Evolutionary conservation across 2,888 invertebrate species (phyloP), one percentile per base, ranked within the genome.

Genomic region (Amiota minor): DNA sequence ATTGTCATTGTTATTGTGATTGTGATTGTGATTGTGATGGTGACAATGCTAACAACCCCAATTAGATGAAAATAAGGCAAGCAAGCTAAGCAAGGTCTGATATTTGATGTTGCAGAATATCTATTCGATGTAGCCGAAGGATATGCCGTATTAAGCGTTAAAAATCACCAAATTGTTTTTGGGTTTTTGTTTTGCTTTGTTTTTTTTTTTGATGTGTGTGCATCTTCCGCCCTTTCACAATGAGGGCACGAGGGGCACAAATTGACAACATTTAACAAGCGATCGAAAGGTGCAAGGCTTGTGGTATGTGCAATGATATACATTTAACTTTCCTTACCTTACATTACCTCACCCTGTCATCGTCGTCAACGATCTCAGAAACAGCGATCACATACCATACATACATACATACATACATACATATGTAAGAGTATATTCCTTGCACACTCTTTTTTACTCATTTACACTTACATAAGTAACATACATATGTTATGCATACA

Each of bases 61-160:
- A 84, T 83, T 83, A 84, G 80, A 81, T 83, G 84, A 74, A 72
- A 80, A 77, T 73, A 75, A 80, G 79, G 70, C 62, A 64, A 47
- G 70, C 71, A 71, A 35, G 35, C 35, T 35, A 35, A 35, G 6
- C 35, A 35, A 35, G 35, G 35, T 35, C 2, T 35, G 6, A 35
- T 4, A 35, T 35, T 35, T 35, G 35, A 35, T 35, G 35, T 35
- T 35, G 35, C 35, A 53, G 53, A 53, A 16, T 35, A 35, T 53
- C 53, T 16, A 16, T 14, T n/a, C 23, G n/a, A 68, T 68, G 73
- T 72, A 61, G 72, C 78, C 55, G 64, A 72, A 59, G 59, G 59
- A 64, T 45, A 67, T 68, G 70, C 49, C 61, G 70, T 72, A 77
- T 76, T 72, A 72, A 78, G 79, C 78, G 80, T 81, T 73, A 71